Conservation (phyloP, 2,888 invertebrate genomes). For the Hofmannophila pseudospretella region DNA sequence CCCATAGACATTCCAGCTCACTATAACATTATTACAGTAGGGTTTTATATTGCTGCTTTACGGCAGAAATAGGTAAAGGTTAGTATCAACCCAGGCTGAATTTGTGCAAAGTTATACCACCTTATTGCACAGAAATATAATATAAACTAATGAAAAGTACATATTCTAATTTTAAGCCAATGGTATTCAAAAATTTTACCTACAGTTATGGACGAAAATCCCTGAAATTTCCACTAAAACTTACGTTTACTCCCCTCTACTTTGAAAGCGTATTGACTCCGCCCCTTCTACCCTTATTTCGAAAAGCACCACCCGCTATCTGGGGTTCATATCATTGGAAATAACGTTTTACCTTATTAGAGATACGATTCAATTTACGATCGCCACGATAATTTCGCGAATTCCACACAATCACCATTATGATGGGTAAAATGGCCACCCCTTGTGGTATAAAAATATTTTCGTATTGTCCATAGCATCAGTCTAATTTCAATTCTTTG, state of each 20-base stretch:
- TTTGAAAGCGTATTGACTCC: constrained; percentile 25
- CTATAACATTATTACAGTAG: too few species aligned
- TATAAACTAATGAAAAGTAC: too few species aligned
- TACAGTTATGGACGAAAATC: too few species aligned
- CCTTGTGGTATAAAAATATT: constrained; percentile 56
- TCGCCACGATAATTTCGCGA: not conserved
- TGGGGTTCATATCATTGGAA: constrained; percentile 32
- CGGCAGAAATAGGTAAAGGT: too few species aligned
- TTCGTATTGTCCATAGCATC: constrained; percentile 23
- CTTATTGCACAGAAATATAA: too few species aligned
- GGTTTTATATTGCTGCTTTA: too few species aligned
- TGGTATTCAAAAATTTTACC: too few species aligned
- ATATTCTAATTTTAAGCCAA: too few species aligned
- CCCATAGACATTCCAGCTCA: too few species aligned
- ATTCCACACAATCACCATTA: constrained; percentile 19
- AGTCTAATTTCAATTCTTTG: constrained; percentile 29
- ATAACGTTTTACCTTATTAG: constrained; percentile 24
- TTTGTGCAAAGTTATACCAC: too few species aligned
- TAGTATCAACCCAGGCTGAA: too few species aligned
- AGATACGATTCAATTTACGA: constrained; percentile 2
- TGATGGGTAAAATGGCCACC: constrained; percentile 31
- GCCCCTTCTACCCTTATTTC: constrained; percentile 38
- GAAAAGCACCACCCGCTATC: constrained; percentile 45
- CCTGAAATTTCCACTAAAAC: too few species aligned
- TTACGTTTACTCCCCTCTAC: constrained; percentile 19